These are phyloP conservation scores for Diadromus collaris DNA, from an alignment of 2,888 invertebrate genomes.

Conservation along the genomic window DNA sequence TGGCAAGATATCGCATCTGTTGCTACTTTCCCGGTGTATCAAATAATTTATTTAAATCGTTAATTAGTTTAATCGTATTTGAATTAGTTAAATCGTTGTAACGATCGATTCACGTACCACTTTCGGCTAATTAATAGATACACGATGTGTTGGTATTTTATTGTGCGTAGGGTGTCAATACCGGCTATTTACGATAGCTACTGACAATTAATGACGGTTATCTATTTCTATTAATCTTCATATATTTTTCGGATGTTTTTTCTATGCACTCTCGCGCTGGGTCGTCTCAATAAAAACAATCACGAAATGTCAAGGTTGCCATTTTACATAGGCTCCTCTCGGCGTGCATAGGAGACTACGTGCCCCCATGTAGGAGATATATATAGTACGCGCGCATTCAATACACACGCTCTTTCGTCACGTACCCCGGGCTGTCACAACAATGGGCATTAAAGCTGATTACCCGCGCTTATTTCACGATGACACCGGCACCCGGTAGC, in stretches of 20 bases:
- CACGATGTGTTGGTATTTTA: no score
- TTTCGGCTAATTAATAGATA: background rate
- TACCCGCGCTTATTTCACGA: conserved; percentile 66
- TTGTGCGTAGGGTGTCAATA: background rate
- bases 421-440: conserved; percentile 71
- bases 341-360: conserved; percentile 50
- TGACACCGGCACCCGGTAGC: conserved; percentile 63
- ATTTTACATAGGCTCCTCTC: conserved; percentile 70
- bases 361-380: conserved; percentile 43
- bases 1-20: background rate
- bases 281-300: conserved; percentile 63
- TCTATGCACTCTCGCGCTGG: background rate
- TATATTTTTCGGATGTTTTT: background rate
- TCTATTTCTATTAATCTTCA: background rate
- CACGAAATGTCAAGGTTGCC: conserved; percentile 78
- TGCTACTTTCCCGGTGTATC: background rate
- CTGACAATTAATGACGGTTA: background rate
- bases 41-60: conserved; percentile 5
- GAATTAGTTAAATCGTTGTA: background rate
- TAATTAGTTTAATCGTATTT: background rate
- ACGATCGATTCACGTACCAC: background rate
- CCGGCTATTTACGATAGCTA: background rate
- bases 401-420: conserved; percentile 55
- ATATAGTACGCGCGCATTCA: conserved; percentile 32
- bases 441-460: conserved; percentile 68